Evolutionary conservation across 2,888 invertebrate species (phyloP), one percentile per base, ranked within the genome.

Genomic region (Trypoxylon attenuatum): DNA sequence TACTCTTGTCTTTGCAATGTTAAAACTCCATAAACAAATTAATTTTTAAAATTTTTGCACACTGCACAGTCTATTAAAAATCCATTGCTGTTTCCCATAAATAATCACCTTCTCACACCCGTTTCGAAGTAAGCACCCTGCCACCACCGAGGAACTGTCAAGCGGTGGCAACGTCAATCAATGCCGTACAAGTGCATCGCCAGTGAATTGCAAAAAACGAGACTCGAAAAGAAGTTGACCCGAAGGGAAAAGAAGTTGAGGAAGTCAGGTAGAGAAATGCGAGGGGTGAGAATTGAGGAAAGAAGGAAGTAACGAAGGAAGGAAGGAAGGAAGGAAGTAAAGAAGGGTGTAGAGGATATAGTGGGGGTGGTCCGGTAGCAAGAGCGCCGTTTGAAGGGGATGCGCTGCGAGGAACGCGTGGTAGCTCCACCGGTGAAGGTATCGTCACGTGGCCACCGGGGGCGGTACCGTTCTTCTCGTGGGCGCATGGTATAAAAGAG

Each of bases 401-500:
- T 71, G 71, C 72, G 71, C 66, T 71, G 69, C 63, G 57, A 69
- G 71, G 65, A 72, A 63, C 62, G 71, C 69, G 63, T 66, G 66
- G 75, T 66, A 72, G 73, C 69, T 76, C 73, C 76, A 50, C 67
- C 74, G 50, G 58, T 58, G 57, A 66, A 68, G 70, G 64, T 70
- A 73, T 71, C 75, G 81, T 79, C 80, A 79, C 77, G 79, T 77
- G 79, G 67, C 68, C 60, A 63, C 52, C 33, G 73, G 76, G 80
- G 79, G 80, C 75, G 76, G 78, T 76, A 72, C 74, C 76, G 63
- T 69, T 75, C n/a, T 78, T 73, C 70, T 73, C 74, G 71, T 59
- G 70, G 61, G 57, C 63, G 74, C 61, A 57, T 68, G 73, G 75
- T 78, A 80, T 77, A 79, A 79, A 80, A 80, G 78, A 78, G 76